These are phyloP conservation scores for Eulemur macaco DNA, from an alignment of 2,113 vertebrate species.

Conservation along the genomic window DNA sequence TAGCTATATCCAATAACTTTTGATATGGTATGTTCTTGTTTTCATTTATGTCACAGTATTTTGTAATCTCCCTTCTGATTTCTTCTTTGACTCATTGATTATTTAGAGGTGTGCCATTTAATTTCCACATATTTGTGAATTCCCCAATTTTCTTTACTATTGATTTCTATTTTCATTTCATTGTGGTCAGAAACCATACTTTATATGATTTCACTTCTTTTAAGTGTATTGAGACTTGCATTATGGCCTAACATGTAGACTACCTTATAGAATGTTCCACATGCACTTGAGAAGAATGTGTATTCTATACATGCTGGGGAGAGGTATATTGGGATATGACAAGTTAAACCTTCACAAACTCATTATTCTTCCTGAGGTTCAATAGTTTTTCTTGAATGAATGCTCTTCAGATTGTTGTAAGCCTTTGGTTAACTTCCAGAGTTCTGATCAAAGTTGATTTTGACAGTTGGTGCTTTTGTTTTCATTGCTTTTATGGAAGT, in stretches of 20 bases:
- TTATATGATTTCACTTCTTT: not conserved
- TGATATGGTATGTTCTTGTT: not conserved
- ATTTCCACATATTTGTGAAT: not conserved
- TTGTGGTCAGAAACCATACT: not conserved
- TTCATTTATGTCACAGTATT: not conserved
- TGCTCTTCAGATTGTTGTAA: not conserved
- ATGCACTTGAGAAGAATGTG: not conserved
- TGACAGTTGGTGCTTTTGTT: not conserved
- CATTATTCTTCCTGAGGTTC: not conserved
- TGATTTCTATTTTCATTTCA: not conserved
- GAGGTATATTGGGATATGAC: not conserved
- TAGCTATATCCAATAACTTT: no score
- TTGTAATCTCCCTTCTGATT: not conserved
- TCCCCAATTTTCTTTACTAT: conserved; percentile 21
- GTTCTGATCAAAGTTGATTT: not conserved
- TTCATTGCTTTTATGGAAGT: not conserved
- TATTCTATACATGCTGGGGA: not conserved
- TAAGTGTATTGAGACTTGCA: not conserved
- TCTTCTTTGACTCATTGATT: conserved; percentile 13
- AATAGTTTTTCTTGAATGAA: not conserved
- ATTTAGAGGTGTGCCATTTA: not conserved
- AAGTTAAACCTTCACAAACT: not conserved
- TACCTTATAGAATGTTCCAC: conserved; percentile 19
- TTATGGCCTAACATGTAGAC: not conserved
- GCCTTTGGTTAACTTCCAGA: not conserved